A percentile compares a stretch with the other conserved stretches of the same genome.
phyloP scores from a whole-genome alignment of 1,140 invertebrate genomes.

The Drosophila kohkoa region DNA sequence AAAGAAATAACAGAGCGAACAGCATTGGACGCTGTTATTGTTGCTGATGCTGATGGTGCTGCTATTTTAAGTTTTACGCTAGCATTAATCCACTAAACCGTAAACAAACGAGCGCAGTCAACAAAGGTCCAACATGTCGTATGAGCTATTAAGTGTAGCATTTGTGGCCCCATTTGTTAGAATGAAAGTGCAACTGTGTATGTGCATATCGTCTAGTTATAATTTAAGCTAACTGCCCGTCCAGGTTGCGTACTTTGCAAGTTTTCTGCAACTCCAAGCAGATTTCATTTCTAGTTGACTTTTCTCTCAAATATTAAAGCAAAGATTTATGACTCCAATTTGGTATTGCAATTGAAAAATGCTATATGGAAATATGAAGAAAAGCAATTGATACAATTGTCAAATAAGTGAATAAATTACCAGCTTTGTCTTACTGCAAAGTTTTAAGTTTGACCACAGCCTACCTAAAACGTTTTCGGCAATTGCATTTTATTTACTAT shows the following conservation, averaged over 20 bases:
- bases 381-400: no score
- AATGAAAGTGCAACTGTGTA: conserved; percentile 29
- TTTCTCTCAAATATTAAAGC: conserved; percentile 45
- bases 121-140: conserved; percentile 76
- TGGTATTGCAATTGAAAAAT: neutral
- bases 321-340: conserved; percentile 52
- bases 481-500: no score
- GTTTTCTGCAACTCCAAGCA: conserved; percentile 53
- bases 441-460: no score
- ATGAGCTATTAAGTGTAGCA: conserved; percentile 72
- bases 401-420: no score
- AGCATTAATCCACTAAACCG: conserved; percentile 80
- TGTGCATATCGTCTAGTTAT: conserved; percentile 39
- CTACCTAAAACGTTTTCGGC: no score
- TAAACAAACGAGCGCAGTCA: conserved; percentile 78
- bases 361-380: no score
- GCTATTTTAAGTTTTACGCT: conserved; percentile 36
- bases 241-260: conserved; percentile 45
- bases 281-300: conserved; percentile 59
- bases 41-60: conserved; percentile 18
- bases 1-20: conserved; percentile 75
- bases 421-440: no score
- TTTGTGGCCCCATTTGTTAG: conserved; percentile 17
- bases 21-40: conserved; percentile 39
- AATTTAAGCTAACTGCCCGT: conserved; percentile 52